Base-by-base conservation (phyloP, 2,113 vertebrate genomes). In the Semnornis frantzii region DNA sequence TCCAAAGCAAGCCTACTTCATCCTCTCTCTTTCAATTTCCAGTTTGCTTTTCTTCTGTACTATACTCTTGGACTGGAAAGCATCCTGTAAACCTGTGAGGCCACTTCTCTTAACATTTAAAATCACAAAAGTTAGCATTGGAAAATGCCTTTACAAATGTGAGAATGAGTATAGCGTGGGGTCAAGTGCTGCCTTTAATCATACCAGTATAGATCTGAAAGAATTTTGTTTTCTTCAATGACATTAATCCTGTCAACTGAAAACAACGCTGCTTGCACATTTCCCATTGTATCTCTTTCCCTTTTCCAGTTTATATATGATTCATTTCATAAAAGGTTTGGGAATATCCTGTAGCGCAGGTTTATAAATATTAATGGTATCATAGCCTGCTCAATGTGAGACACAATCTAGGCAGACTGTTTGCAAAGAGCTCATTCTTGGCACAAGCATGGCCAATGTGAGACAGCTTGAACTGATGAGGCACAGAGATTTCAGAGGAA, bases 101-200 rank as follows among this genome's bases (percentile, higher is more conserved):
- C 9, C 12, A 16, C 34, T 92, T 85, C 59, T 64, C 54, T 64
- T 80, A 66, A 79, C 84, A 54, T 84, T 69, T 33, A 62, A 87
- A 50, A 82, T 77, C 52, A 80, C 27, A 46, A 19, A 94, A 87
- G 42, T 59, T 82, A 79, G 27, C 71, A 14, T 23, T 80, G 12
- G 42, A 60, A 64, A 90, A 7, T 73, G 71, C 31, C n/a, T 46
- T 82, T 31, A 77, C 59, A 80, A 92, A 85, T 92, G 34, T 59
- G 66, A 91, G 42, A 34, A 91, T 55, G 33, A 82, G 20, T 23
- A 5, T 11, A 57, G 28, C 50, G 79, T 0, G 3, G 33, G 62
- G 33, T 75, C 39, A 82, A 64, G 74, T 92, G 42, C 12, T 91
- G 79, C 57, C 82, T 75, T 90, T 85, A 74, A 42, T 93, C 85